Evolutionary conservation across 2,797 vertebrate species (phyloP), one percentile per base, ranked within the genome.

Genomic region (Okamejei kenojei): DNA sequence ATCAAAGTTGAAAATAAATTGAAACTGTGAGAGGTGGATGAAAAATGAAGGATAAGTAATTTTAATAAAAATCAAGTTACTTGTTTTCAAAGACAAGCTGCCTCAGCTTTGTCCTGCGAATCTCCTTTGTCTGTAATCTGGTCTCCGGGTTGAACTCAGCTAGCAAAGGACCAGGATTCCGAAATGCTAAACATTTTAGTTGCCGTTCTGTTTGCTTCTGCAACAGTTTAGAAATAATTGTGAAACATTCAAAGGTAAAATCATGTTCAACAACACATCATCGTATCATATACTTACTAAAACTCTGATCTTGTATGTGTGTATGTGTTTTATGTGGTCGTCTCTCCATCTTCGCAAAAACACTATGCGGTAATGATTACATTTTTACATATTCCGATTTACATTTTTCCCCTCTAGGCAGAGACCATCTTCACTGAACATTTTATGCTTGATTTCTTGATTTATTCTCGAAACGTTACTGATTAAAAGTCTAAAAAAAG

Each of bases 101-200:
- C 93, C 96, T 96, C 95, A 96, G 96, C 94, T 95, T 95, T 80
- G 95, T 96, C 94, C 96, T 94, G 92, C 94, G 79, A 0, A 94
- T 95, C 95, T 96, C 96, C 94, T 97, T 97, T 93, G 95, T 96
- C 94, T 95, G 95, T 90, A 96, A 79, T 94, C 97, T 95, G 23
- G 94, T 96, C 95, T 96, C 95, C 71, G 97, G 96, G 93, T 97
- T 97, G 94, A 97, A 97, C 93, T 97, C 96, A 2, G 97, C 97
- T 80, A 97, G 94, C 90, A 95, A 95, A 10, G 96, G 97, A 93
- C 96, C 97, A 76, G 97, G 97, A 94, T 97, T 97, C 94, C 95
- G 95, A 95, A 97, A 97, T 0, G 95, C 94, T 95, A 97, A 95
- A 93, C 84, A 95, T 95, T 95, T 96, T 94, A 97, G 93, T 93